A percentile compares a stretch with the other conserved stretches of the same genome.
Evolutionary conservation across 2,113 vertebrate genomes (phyloP).

Genomic region (Larimichthys polyactis): DNA sequence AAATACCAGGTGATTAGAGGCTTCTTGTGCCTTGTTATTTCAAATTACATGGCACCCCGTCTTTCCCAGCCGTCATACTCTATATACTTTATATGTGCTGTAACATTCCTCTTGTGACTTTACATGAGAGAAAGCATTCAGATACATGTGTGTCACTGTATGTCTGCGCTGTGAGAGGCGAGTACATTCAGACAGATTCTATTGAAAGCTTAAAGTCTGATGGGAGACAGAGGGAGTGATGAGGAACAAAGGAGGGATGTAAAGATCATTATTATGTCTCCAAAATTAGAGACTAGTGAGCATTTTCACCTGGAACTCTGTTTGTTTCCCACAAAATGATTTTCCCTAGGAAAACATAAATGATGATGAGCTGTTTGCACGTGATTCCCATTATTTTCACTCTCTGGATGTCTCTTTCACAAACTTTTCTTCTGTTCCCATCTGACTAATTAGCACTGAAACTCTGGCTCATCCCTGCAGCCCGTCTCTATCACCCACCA

Average conservation of each 20-base stretch:
- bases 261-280: conserved; percentile 46
- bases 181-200: conserved; percentile 9
- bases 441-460: conserved; percentile 55
- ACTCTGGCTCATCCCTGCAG: conserved; percentile 36
- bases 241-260: conserved; percentile 22
- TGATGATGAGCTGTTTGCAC: neutral
- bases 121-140: conserved; percentile 3
- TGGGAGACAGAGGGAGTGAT: conserved; percentile 12
- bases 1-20: conserved; percentile 73
- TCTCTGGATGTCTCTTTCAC: neutral
- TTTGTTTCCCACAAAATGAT: conserved; percentile 29
- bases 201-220: conserved; percentile 10
- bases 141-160: neutral
- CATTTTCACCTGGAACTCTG: conserved; percentile 43
- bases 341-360: conserved; percentile 8
- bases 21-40: conserved; percentile 64
- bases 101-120: conserved; percentile 39
- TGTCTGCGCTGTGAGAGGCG: conserved; percentile 1
- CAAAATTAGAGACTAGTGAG: conserved; percentile 38
- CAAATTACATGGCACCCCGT: conserved; percentile 46
- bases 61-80: conserved; percentile 69
- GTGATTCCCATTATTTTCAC: neutral
- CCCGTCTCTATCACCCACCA: conserved; percentile 22
- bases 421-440: conserved; percentile 37
- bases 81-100: conserved; percentile 28